Conservation (phyloP, 2,113 vertebrate species). For the Chionomys nivalis region DNA sequence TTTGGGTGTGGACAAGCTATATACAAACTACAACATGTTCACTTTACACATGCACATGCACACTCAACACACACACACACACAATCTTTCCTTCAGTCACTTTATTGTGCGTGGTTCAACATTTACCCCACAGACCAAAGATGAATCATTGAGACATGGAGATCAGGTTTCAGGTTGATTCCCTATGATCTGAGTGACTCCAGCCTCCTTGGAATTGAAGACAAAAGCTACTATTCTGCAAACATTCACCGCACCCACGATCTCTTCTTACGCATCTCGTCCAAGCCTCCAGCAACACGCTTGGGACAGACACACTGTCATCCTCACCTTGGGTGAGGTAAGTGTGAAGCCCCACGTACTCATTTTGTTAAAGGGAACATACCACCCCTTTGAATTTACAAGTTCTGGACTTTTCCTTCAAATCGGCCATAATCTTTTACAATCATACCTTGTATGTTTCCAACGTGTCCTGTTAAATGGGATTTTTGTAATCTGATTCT, state of each 20-base stretch:
- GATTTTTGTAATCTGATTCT: conserved; percentile 69
- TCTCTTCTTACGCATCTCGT: background rate
- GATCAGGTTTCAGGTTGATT: background rate
- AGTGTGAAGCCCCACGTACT: background rate
- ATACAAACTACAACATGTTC: background rate
- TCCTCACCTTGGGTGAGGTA: conserved; percentile 7
- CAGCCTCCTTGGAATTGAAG: background rate
- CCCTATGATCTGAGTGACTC: background rate
- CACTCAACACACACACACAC: background rate
- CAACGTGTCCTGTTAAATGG: conserved; percentile 60
- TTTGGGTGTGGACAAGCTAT: background rate
- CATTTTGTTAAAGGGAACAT: conserved; percentile 29
- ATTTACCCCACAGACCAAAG: background rate
- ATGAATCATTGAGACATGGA: background rate
- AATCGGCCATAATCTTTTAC: conserved; percentile 69
- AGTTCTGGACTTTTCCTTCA: conserved; percentile 64
- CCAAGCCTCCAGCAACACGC: background rate
- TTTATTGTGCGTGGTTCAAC: background rate
- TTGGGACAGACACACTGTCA: background rate
- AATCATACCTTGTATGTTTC: conserved; percentile 61
- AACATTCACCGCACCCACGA: background rate
- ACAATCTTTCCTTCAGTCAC: background rate
- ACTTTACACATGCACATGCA: background rate
- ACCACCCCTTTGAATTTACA: conserved; percentile 40
- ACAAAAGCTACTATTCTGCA: background rate